These are phyloP conservation scores for Actinia equina DNA, from an alignment of 64 coral and sea anemone genomes.

Conservation along the genomic window DNA sequence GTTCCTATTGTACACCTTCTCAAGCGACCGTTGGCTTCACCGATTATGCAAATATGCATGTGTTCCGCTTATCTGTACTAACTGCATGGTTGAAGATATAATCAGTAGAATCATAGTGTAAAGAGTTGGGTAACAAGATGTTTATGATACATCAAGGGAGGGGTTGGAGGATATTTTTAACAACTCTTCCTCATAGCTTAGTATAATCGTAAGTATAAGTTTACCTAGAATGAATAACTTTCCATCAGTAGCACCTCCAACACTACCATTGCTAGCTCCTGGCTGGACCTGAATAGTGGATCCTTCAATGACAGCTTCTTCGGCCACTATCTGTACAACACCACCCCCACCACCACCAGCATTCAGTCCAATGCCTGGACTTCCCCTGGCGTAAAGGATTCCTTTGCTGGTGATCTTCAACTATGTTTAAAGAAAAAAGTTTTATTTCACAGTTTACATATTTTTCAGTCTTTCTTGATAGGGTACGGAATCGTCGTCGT, in stretches of 20 bases:
- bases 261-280: neutral
- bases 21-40: too few species aligned
- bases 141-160: neutral
- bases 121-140: too few species aligned
- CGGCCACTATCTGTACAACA: neutral
- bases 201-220: neutral
- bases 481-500: too few species aligned
- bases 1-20: too few species aligned
- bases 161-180: neutral
- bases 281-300: neutral
- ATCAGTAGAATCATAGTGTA: too few species aligned
- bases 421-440: neutral
- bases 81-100: too few species aligned
- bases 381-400: neutral
- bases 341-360: neutral
- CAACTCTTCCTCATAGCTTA: neutral
- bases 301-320: neutral
- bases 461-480: too few species aligned
- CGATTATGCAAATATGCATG: too few species aligned
- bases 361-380: neutral
- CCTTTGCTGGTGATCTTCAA: neutral
- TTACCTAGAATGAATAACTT: neutral
- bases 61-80: too few species aligned
- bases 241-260: neutral
- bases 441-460: too few species aligned